Base-by-base conservation (phyloP, 2,113 vertebrate genomes). In the Procavia capensis region DNA sequence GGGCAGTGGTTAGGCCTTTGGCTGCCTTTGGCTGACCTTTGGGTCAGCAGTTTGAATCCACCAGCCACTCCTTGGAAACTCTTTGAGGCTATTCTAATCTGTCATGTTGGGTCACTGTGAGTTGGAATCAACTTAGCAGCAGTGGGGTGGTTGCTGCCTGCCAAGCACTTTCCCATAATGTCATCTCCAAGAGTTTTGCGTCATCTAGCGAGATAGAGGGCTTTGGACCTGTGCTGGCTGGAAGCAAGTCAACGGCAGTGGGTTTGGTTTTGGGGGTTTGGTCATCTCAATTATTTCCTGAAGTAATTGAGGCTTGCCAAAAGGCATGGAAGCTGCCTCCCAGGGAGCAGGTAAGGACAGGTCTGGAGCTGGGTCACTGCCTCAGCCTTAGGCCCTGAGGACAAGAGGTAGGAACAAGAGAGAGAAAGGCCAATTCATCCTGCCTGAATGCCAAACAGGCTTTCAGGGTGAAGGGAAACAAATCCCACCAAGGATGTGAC, bases 281-380 rank as follows among this genome's bases (percentile, higher is more conserved):
- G 7, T 82, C 54, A 47, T n/a, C 31, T 66, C 25, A 1, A 34
- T 70, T 82, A 75, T 84, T 82, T 70, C 36, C 14, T 61, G 72
- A 45, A 93, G 83, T 90, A 78, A 92, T 27, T 94, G 76, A 90
- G 68, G 50, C 31, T 50, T 88, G 80, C 75, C 87, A 87, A 94
- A 85, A 81, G 50, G 82, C 43, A 54, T 91, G 80, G n/a, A 83
- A 41, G 81, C 76, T 85, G 41, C 72, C 54, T 57, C 70, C 57
- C 50, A 59, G 74, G 19, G 66, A 78, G 78, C 93, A 88, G 81
- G 93, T 94, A 57, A 92, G 88, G 72, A 90, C 95, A 97, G 85
- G 92, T 87, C 92, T 20, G 17, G 72, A 61, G 81, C 9, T 11
- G 29, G 72, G 66, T 47, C 45, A 85, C 36, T 41, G 43, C 50